These are phyloP conservation scores for Muntiacus muntjak DNA, from an alignment of 2,113 vertebrate species.

Conservation along the genomic window DNA sequence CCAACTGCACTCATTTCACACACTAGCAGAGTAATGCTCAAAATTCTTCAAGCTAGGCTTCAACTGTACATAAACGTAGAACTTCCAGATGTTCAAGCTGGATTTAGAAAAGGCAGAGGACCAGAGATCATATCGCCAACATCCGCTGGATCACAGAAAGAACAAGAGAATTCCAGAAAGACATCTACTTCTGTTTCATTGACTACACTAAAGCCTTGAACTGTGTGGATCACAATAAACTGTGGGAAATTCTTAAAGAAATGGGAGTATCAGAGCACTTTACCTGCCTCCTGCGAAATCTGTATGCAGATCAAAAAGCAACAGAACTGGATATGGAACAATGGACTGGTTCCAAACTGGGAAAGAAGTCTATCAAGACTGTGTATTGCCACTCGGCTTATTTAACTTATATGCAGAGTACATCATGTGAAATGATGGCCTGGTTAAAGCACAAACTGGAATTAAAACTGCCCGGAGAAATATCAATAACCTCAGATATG, in stretches of 20 bases:
- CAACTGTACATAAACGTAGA: background rate
- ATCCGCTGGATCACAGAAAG: background rate
- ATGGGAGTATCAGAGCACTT: background rate
- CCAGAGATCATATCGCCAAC: background rate
- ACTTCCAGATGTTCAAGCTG: background rate
- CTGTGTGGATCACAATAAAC: background rate
- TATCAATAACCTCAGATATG: background rate
- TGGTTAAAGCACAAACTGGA: background rate
- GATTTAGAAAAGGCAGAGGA: background rate
- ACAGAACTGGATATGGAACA: background rate
- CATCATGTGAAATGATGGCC: background rate
- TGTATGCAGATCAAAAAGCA: background rate
- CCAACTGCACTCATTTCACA: background rate
- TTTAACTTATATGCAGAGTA: background rate
- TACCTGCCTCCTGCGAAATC: background rate
- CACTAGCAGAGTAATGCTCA: background rate
- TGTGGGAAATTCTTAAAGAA: background rate
- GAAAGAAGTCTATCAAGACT: background rate
- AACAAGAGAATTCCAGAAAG: background rate
- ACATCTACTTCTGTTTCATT: background rate
- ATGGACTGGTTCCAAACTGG: background rate
- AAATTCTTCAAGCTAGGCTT: background rate
- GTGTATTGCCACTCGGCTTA: background rate
- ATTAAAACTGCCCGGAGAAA: background rate
- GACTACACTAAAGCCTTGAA: background rate